Evolutionary conservation across 37 sponge, comb jelly and placozoan species (phyloP), one percentile per base, ranked within the genome.

Genomic region (Amphimedon queenslandica): DNA sequence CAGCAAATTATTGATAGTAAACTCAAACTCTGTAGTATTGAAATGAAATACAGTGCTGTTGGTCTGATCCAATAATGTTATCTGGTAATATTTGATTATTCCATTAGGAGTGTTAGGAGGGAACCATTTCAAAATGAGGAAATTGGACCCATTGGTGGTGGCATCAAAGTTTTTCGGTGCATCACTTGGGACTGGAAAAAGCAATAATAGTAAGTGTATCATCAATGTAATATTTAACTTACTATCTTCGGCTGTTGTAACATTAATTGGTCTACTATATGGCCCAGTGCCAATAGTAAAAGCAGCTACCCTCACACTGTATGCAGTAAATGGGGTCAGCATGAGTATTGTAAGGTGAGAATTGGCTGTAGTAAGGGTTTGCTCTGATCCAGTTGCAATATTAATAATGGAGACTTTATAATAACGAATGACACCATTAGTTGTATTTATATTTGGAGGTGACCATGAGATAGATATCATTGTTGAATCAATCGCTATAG

Each of bases 351-450:
- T n/a, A n/a, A n/a, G n/a, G n/a, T n/a, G n/a, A n/a, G n/a, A n/a
- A n/a, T n/a, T n/a, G n/a, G n/a, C n/a, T n/a, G n/a, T n/a, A n/a
- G n/a, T n/a, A n/a, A n/a, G n/a, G n/a, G n/a, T n/a, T n/a, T n/a
- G n/a, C n/a, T n/a, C n/a, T 24, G 69, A 58, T 34, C 78, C 78
- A 31, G 55, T n/a, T 2, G 16, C 69, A 20, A 77, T 67, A 28
- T 71, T 80, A 0, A 42, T 65, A 8, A 72, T 72, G 16, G 80
- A 60, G 25, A 80, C 80, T 4, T 51, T 8, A 3, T 42, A 61
- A 2, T 10, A 2, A 1, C 1, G 41, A n/a, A 33, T 30, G 21
- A 36, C 8, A 74, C 72, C 72, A 47, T 51, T 29, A 43, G 53
- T 51, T 18, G 8, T 8, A 47, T 47, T 8, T 18, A 47, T 8